Percentiles rank a stretch among this genome's conserved stretches.
phyloP scores from a whole-genome alignment of 1,140 invertebrate species.

The Zeugodacus cucurbitae region DNA sequence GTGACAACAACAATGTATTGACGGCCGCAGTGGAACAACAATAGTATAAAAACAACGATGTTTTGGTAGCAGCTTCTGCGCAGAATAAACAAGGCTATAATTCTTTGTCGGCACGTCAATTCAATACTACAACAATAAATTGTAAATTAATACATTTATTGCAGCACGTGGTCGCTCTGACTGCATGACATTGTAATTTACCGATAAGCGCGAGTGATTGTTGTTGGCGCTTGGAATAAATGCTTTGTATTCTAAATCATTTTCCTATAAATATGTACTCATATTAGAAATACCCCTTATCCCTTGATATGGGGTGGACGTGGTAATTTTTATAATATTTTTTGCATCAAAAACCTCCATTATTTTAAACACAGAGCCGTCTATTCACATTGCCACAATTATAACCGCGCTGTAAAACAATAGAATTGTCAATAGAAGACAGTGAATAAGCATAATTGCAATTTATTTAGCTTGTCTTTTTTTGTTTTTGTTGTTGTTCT shows the following conservation, averaged over 20 bases:
- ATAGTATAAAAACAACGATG: too few relatives aligned
- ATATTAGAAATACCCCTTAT: too few relatives aligned
- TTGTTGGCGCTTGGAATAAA: not conserved
- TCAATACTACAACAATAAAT: not conserved
- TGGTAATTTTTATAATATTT: too few relatives aligned
- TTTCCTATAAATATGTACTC: too few relatives aligned
- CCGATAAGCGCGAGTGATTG: not conserved
- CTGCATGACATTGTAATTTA: conserved; percentile 5
- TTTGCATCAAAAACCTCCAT: not conserved
- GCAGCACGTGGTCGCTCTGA: not conserved
- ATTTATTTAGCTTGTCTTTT: not conserved
- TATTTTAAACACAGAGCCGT: not conserved
- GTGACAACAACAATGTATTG: not conserved
- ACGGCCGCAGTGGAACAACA: too few relatives aligned
- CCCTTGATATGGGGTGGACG: too few relatives aligned
- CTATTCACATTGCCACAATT: not conserved
- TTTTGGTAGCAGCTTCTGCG: not conserved
- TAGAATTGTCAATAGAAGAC: conserved; percentile 10
- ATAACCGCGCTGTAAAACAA: not conserved
- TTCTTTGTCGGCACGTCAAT: conserved; percentile 17
- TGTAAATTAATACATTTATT: not conserved
- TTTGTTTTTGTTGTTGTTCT: not conserved
- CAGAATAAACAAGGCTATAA: conserved; percentile 5
- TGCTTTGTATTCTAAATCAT: too few relatives aligned
- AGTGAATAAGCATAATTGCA: conserved; percentile 17